Percentiles rank a stretch among this genome's conserved stretches.
These are phyloP conservation scores for Endotricha flammealis DNA, from an alignment of 2,888 invertebrate genomes.

Conservation along the genomic window DNA sequence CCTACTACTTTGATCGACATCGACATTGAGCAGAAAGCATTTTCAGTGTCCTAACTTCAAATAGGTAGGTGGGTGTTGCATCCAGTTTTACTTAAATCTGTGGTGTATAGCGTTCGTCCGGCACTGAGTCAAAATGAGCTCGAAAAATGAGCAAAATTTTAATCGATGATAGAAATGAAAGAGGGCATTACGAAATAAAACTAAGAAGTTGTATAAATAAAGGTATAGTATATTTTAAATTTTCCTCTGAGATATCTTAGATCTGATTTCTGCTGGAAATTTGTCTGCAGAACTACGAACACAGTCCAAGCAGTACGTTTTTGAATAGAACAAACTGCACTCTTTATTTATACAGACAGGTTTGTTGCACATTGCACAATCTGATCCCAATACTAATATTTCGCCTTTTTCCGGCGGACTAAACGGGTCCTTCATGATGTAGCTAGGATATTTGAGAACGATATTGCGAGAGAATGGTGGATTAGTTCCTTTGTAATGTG, in stretches of 20 bases:
- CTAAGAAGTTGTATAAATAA: constrained; percentile 4
- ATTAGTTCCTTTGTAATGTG: constrained; percentile 85
- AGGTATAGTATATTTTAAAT: constrained; percentile 32
- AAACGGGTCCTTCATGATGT: constrained; percentile 92
- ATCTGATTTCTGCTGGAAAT: constrained; percentile 84
- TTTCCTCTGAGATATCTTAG: constrained; percentile 71
- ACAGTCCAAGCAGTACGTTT: constrained; percentile 86
- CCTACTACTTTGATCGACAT: no score
- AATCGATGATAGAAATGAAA: no score
- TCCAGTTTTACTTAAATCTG: no score
- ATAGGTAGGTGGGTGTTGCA: no score
- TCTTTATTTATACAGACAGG: constrained; percentile 84
- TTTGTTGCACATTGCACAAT: constrained; percentile 83
- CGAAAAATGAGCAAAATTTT: no score
- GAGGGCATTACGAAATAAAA: constrained; percentile 3
- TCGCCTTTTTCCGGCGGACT: constrained; percentile 85
- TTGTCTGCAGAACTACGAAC: constrained; percentile 73
- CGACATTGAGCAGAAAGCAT: no score
- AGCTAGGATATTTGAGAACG: constrained; percentile 84
- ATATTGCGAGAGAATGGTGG: constrained; percentile 86
- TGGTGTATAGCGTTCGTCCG: no score
- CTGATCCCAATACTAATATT: constrained; percentile 85
- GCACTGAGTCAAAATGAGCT: no score
- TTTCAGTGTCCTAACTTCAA: no score
- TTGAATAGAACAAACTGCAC: constrained; percentile 89